Evolutionary conservation across 2,888 invertebrate species (phyloP).

Genomic region (Pycnomerus fuliginosus): DNA sequence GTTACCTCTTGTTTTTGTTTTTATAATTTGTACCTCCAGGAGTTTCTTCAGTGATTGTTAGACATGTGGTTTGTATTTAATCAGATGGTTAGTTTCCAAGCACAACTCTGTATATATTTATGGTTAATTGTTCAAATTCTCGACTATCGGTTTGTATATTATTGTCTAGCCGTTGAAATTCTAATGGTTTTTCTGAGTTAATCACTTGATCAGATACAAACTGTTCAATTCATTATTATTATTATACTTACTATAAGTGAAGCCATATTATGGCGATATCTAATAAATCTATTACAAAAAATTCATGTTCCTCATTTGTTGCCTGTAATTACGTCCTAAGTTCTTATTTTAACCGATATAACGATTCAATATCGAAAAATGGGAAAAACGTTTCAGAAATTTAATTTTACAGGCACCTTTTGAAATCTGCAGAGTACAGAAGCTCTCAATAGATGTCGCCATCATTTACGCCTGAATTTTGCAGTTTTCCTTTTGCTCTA

Average conservation of each 20-base stretch:
- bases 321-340: too few relatives aligned
- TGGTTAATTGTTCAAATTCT: too few relatives aligned
- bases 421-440: background rate
- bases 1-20: conserved; percentile 29
- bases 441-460: background rate
- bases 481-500: too few relatives aligned
- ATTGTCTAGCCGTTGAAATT: background rate
- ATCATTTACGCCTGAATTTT: background rate
- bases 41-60: conserved; percentile 30
- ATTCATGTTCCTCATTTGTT: background rate
- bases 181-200: conserved; percentile 10
- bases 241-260: conserved; percentile 27
- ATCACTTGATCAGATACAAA: conserved; percentile 36
- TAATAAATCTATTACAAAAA: conserved; percentile 30
- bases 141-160: background rate
- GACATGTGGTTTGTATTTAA: conserved; percentile 37
- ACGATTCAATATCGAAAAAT: background rate
- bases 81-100: conserved; percentile 28
- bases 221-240: conserved; percentile 34
- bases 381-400: background rate
- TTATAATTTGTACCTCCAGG: background rate
- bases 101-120: too few relatives aligned
- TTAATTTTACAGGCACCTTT: background rate
- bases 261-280: conserved; percentile 28
- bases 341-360: background rate